Evolutionary conservation across 2,797 vertebrate species (phyloP), one percentile per base, ranked within the genome.

Genomic region (Acanthurus tractus): DNA sequence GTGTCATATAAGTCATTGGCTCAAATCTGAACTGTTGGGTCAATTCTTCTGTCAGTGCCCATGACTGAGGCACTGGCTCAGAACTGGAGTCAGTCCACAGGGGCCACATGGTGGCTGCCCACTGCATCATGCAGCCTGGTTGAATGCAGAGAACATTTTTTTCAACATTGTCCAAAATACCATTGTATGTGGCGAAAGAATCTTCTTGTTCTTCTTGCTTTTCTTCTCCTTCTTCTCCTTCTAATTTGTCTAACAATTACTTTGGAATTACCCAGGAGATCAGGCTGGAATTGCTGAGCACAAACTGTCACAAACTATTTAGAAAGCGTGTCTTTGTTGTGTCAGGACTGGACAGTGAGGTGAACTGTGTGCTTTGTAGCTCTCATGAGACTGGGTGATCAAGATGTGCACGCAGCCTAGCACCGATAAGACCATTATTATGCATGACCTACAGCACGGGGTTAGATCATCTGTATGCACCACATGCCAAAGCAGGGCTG

Each of bases 391-490:
- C 70, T 23, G 45, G 53, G 50, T 59, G 66, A 74, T 83, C 72
- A 74, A 57, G 61, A 87, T 76, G 79, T 50, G 62, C 38, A 45
- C 36, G 70, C 78, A 85, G 85, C 63, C 63, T 70, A 25, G 22
- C 63, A 63, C 64, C 76, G 83, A 87, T 79, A 58, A 81, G 38
- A 61, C 8, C 49, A 75, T 85, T 86, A 62, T 83, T 63, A 78
- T 89, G 76, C 63, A 6, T 23, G 20, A 82, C 84, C 76, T 65
- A 49, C 71, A 80, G 82, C 76, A 18, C 20, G 7, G 74, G 68
- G 75, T 85, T 76, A 73, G 76, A 85, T 85, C 75, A 92, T 93
- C 88, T 86, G 88, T 86, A 93, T 93, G 86, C 91, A 78, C 67
- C 83, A 64, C 90, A 88, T 86, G 77, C 25, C 82, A 29, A 77